Base-by-base conservation (phyloP, 2,797 vertebrate genomes). In the Intellagama lesueurii region DNA sequence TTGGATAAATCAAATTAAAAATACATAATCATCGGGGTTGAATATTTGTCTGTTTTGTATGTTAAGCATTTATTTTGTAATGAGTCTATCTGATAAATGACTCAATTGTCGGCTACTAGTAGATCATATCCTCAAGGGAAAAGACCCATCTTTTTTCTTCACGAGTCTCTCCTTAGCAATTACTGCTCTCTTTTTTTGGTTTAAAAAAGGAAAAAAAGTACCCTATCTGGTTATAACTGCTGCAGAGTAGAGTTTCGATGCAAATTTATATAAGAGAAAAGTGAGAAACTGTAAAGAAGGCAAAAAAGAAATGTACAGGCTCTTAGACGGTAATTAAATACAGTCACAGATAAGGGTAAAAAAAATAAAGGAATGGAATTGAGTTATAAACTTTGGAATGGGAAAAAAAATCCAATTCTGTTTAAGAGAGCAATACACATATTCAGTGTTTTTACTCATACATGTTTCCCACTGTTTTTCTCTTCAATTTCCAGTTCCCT, bases 131-230 rank as follows among this genome's bases (percentile, higher is more conserved):
- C 8, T 44, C 60, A 22, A 17, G 60, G 52, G 68, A 40, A 35
- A 68, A n/a, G 14, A 4, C 1, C 0, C 44, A 28, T 19, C 0
- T 6, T 3, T 2, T 7, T 11, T 28, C n/a, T 7, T 40, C 44
- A 1, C 12, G 0, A 3, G 12, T 22, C 30, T 47, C n/a, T 49
- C 9, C 22, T 9, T 4, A 40, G 40, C 17, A 11, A n/a, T 16
- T 49, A 24, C 1, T 1, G 22, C 14, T 56, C 12, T 64, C 40
- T 40, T 3, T 40, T 3, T 40, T 3, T 40, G 1, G 40, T 40
- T 40, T 40, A 40, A 17, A 30, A 77, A 11, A 49, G 24, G 1
- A 47, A 77, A 77, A 5, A 75, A 35, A 75, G 16, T 14, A 4
- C 1, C 44, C 26, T 28, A 22, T 35, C 47, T 3, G 30, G 68